phyloP scores from a whole-genome alignment of 2,797 vertebrate species.

The Pseudopleuronectes americanus region DNA sequence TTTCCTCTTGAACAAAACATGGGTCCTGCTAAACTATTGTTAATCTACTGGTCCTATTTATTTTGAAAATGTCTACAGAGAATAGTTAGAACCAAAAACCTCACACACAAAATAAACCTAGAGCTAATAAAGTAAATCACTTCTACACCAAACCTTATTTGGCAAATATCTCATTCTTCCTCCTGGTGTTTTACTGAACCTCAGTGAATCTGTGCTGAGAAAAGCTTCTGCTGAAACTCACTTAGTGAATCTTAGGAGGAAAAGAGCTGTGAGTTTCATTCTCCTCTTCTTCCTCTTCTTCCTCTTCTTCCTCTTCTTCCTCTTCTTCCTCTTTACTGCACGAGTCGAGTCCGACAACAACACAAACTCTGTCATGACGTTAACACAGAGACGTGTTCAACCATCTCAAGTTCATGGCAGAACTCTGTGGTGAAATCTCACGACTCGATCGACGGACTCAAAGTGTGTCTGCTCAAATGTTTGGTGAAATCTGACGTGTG shows the following conservation, averaged over 20 bases:
- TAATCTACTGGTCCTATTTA: conserved; percentile 24
- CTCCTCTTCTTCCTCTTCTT: too few species aligned
- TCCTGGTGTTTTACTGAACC: conserved; percentile 2
- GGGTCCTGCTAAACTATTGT: not conserved
- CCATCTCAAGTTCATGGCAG: not conserved
- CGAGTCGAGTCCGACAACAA: too few species aligned
- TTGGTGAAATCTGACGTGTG: not conserved
- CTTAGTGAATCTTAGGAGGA: too few species aligned
- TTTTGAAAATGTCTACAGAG: conserved; percentile 35
- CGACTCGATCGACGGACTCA: not conserved
- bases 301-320: too few species aligned
- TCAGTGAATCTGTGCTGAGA: too few species aligned
- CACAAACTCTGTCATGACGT: conserved; percentile 15
- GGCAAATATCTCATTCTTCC: conserved; percentile 58
- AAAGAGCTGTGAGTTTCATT: too few species aligned
- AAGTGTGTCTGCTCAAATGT: not conserved
- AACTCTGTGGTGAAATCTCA: not conserved
- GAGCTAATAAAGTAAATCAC: conserved; percentile 33
- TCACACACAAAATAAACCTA: conserved; percentile 16
- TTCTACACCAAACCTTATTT: conserved; percentile 59
- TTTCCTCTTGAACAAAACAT: not conserved
- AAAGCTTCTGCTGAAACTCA: too few species aligned
- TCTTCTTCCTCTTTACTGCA: too few species aligned
- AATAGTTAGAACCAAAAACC: conserved; percentile 51
- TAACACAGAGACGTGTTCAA: conserved; percentile 30